Conservation (phyloP, 2,888 invertebrate genomes). For the Drosophila demipolita region DNA sequence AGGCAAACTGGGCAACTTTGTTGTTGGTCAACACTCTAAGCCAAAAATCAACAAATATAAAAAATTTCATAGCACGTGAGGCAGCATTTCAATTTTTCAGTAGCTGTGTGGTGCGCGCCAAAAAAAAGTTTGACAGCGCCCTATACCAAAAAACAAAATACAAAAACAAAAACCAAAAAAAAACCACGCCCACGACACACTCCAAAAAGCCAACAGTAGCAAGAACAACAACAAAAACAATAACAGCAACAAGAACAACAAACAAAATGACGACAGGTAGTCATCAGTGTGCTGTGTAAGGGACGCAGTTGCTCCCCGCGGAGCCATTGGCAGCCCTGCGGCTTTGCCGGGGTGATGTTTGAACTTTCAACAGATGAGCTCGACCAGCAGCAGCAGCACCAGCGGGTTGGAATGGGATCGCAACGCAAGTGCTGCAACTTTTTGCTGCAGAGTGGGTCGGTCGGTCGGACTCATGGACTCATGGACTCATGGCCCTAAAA, state of each 20-base stretch:
- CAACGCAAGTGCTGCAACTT: constrained; percentile 45
- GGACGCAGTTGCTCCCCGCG: constrained; percentile 38
- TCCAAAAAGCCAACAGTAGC: constrained; percentile 20
- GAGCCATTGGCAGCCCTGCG: constrained; percentile 57
- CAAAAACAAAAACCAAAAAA: not conserved
- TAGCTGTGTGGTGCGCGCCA: constrained; percentile 43
- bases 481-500: constrained; percentile 52
- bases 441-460: constrained; percentile 60
- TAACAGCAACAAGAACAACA: constrained; percentile 39
- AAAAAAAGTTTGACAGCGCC: constrained; percentile 67
- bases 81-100: constrained; percentile 79
- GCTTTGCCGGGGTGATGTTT: constrained; percentile 72
- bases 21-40: constrained; percentile 80
- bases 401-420: not conserved
- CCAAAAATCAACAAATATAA: constrained; percentile 80
- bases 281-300: constrained; percentile 48
- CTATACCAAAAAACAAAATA: not conserved
- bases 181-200: constrained; percentile 32
- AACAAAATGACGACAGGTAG: constrained; percentile 70
- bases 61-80: constrained; percentile 74
- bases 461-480: not conserved
- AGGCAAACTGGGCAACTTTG: constrained; percentile 67
- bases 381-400: constrained; percentile 14
- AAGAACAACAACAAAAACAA: constrained; percentile 40
- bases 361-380: constrained; percentile 66